Base-by-base conservation (phyloP, 2,888 invertebrate species). In the Xestia sexstrigata region DNA sequence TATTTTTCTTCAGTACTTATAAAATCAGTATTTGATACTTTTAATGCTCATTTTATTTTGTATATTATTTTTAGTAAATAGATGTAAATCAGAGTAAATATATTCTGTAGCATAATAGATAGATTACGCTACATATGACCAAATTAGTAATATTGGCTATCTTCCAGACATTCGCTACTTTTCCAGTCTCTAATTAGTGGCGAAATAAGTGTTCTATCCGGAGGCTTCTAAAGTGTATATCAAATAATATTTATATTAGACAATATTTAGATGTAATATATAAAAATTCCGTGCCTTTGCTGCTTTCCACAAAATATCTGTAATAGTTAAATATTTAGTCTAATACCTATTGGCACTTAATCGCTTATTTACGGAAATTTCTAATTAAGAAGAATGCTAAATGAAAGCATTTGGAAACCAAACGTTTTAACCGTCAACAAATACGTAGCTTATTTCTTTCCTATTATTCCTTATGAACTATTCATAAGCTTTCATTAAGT, bases 1-100 rank as follows among this genome's bases (percentile, higher is more conserved):
- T 30, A 60, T 42, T 74, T 77, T 76, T 17, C 47, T 70, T 75
- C 70, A 66, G 74, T 82, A 85, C 76, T 77, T 86, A 85, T 85
- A 82, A 83, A 81, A 87, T 81, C 81, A 81, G 77, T 87, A 82
- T 83, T 85, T 81, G 45, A 73, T 55, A 74, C 26, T 66, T 74
- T 39, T 81, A 81, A 87, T 84, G 81, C 78, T 87, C 74, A 77
- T 15, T 68, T 15, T 69, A 52, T 82, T 66, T 65, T 82, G 45
- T 78, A 63, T 69, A 60, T 65, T 69, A 60, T 65, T 47, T 84
- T 69, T 55, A 72, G 45, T 82, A 39, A 67, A 60, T 82, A 75
- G 26, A 74, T 78, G n/a, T 67, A 82, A 75, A 55, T 49, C 49
- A 49, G 17, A 63, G 20, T 55, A 20, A 55, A 49, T 55, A 30